Base-by-base conservation (phyloP, 2,113 vertebrate genomes). In the Sinocyclocheilus rhinocerous region DNA sequence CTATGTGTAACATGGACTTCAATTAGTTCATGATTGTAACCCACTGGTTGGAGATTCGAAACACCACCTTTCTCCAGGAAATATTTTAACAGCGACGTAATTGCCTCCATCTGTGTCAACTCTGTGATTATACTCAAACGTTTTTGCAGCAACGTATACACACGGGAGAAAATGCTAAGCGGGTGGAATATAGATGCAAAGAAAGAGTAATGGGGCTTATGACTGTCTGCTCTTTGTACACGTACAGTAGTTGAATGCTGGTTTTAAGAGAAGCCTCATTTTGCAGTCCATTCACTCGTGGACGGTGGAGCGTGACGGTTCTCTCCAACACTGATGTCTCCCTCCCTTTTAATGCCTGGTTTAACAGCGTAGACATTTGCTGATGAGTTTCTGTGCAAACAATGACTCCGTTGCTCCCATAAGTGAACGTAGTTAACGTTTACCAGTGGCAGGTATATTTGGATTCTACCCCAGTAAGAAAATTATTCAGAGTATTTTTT, bases 81-180 rank as follows among this genome's bases (percentile, higher is more conserved):
- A 94, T 95, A 92, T 95, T 95, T 94, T 93, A 91, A 92, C 92
- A 91, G 90, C 87, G 45, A 88, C 88, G 87, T 95, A 95, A 95
- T 94, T 94, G 93, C 91, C 92, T 91, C 94, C 93, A 94, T 94
- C 91, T 94, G 94, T 89, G 92, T 93, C 91, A 87, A 89, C 87
- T 89, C 86, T 65, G 90, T 92, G 92, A 93, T 93, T 93, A 92
- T 67, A 65, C 88, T 90, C 85, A 89, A 92, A 90, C 87, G 91
- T 89, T 92, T 92, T 93, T 90, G 88, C 89, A 87, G 90, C 70
- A 29, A 48, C 20, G 6, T 55, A 70, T 4, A 82, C 26, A 26
- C 26, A 26, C 26, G 26, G 26, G 26, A 26, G 26, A 26, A 26
- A 26, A 26, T 26, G 26, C 26, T 26, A 26, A 76, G 65, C 72